Evolutionary conservation across 2,797 vertebrate species (phyloP).

Genomic region (Sebastes diploproa): DNA sequence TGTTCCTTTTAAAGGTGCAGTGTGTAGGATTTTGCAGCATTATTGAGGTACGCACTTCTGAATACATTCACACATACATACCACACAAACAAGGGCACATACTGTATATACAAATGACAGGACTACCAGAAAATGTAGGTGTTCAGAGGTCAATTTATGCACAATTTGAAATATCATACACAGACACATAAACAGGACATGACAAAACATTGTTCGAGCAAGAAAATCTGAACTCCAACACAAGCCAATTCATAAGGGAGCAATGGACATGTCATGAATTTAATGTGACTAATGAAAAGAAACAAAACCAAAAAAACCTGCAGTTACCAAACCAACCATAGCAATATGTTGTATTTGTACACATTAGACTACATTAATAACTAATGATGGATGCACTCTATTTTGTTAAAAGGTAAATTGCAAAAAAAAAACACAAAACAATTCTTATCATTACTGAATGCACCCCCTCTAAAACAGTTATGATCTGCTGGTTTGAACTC

Average conservation of each 20-base stretch:
- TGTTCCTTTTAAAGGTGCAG: no score
- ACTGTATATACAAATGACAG: background rate
- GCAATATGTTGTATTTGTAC: conserved; percentile 19
- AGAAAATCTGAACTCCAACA: conserved; percentile 2
- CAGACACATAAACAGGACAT: background rate
- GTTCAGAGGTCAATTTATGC: conserved; percentile 58
- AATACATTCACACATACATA: background rate
- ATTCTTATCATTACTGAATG: background rate
- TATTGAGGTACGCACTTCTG: no score
- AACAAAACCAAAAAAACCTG: background rate
- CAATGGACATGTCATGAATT: background rate
- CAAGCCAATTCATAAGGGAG: background rate
- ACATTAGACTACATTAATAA: conserved; percentile 18
- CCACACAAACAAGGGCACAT: background rate
- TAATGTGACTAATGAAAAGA: background rate
- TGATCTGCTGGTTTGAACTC: background rate
- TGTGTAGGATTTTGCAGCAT: no score
- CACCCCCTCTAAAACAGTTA: conserved; percentile 1
- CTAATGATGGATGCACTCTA: background rate
- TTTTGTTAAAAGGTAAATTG: conserved; percentile 13
- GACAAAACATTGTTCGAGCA: background rate
- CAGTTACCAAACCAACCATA: conserved; percentile 8
- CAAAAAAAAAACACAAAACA: conserved; percentile 34
- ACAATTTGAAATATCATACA: conserved; percentile 53
- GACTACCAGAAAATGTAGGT: background rate